These are phyloP conservation scores for Colostygia pectinataria DNA, from an alignment of 2,888 invertebrate genomes.

Conservation along the genomic window DNA sequence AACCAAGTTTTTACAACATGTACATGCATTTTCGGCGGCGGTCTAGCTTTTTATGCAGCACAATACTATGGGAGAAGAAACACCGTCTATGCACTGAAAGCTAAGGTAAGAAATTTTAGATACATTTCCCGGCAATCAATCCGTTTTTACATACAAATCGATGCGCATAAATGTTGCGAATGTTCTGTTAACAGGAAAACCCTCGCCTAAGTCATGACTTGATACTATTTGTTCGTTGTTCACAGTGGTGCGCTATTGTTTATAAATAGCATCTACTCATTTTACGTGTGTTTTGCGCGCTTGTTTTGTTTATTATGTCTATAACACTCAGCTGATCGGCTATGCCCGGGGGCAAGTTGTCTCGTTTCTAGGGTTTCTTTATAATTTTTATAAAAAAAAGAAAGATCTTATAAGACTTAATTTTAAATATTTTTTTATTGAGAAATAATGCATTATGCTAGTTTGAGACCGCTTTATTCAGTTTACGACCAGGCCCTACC, in stretches of 20 bases:
- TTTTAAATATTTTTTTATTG: too few relatives aligned
- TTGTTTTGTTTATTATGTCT: slow-evolving; percentile 7
- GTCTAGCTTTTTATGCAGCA: slow-evolving; percentile 64
- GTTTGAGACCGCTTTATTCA: too few relatives aligned
- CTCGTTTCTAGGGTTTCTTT: too few relatives aligned
- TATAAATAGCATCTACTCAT: slow-evolving; percentile 57
- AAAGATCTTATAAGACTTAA: too few relatives aligned
- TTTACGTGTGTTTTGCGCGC: slow-evolving; percentile 44
- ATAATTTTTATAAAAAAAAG: too few relatives aligned
- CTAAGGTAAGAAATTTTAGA: slow-evolving; percentile 61
- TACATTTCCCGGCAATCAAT: too few relatives aligned
- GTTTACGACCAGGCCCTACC: too few relatives aligned
- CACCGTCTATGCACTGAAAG: slow-evolving; percentile 75
- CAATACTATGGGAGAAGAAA: slow-evolving; percentile 61
- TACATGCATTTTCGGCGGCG: slow-evolving; percentile 71
- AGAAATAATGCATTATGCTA: too few relatives aligned
- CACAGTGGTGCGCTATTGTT: slow-evolving; percentile 50
- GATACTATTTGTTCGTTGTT: slow-evolving; percentile 27
- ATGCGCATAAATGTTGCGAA: neutral
- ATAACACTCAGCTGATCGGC: neutral
- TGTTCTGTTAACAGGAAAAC: neutral
- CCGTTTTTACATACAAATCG: neutral
- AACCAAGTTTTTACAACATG: slow-evolving; percentile 64
- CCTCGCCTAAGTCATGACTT: slow-evolving; percentile 43
- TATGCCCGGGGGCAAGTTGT: too few relatives aligned